phyloP scores from a whole-genome alignment of 1,140 invertebrate genomes.

The Drosophila mojavensis region DNA sequence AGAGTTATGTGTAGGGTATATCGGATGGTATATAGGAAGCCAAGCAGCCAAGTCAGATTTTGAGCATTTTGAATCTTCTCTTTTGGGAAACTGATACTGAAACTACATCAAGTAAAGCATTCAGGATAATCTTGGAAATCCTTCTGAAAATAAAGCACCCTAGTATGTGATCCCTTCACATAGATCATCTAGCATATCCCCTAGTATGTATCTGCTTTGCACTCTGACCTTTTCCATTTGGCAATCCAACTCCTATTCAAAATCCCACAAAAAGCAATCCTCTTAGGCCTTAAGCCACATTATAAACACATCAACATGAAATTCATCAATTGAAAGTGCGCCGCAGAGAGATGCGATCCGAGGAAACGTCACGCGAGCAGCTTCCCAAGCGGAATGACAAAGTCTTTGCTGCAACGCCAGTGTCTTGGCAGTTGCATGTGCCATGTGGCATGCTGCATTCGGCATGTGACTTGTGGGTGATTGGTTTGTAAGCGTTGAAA shows the following conservation, averaged over 20 bases:
- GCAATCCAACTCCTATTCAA: not conserved
- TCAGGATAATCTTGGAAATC: too few relatives aligned
- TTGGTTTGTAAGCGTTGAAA: constrained; percentile 58
- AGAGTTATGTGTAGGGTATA: too few relatives aligned
- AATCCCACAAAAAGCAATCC: constrained; percentile 1
- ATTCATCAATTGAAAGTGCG: constrained; percentile 56
- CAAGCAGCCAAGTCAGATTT: too few relatives aligned
- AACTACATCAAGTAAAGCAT: too few relatives aligned
- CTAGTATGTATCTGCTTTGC: too few relatives aligned
- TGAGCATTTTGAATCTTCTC: too few relatives aligned
- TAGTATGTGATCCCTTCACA: too few relatives aligned
- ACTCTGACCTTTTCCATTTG: too few relatives aligned
- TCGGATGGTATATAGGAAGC: too few relatives aligned
- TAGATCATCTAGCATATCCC: too few relatives aligned
- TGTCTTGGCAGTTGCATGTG: constrained; percentile 42
- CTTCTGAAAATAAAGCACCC: too few relatives aligned
- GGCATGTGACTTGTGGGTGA: constrained; percentile 32
- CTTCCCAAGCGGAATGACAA: constrained; percentile 51
- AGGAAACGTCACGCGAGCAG: constrained; percentile 56
- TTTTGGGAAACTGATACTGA: too few relatives aligned
- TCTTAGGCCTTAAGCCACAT: constrained; percentile 33
- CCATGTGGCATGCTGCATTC: constrained; percentile 15
- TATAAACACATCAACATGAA: constrained; percentile 58
- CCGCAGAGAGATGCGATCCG: constrained; percentile 36
- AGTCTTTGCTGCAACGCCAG: constrained; percentile 39